Evolutionary conservation across 1,140 invertebrate genomes (phyloP).

Genomic region (Antheraea pernyi): DNA sequence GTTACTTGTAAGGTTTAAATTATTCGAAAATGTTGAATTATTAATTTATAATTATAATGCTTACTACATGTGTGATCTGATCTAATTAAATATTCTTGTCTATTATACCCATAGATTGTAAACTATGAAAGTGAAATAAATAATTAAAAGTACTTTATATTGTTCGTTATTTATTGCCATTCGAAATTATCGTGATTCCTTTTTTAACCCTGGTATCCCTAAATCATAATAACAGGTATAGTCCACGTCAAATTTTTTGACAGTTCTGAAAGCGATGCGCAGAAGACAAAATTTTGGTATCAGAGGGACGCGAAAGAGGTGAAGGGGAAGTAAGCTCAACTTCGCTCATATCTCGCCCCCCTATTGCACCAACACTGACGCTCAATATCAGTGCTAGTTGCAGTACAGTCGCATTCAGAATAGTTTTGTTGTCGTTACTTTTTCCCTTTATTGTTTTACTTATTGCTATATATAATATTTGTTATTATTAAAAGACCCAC

Average conservation of each 20-base stretch:
- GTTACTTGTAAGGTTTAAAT: constrained; percentile 73
- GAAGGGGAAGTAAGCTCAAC: no score
- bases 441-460: no score
- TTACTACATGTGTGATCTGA: constrained; percentile 75
- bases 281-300: no score
- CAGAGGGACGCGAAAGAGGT: no score
- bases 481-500: no score
- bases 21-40: constrained; percentile 71
- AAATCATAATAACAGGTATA: background rate
- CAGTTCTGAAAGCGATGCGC: no score
- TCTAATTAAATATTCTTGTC: constrained; percentile 69
- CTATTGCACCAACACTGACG: no score
- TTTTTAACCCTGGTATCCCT: background rate
- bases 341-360: no score
- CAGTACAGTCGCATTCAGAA: no score
- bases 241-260: background rate
- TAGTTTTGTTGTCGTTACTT: no score
- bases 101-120: constrained; percentile 71
- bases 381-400: no score
- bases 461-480: no score
- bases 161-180: constrained; percentile 53
- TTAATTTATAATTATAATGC: constrained; percentile 71
- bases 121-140: constrained; percentile 73
- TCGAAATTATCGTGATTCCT: background rate
- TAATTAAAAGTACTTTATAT: constrained; percentile 63